A percentile compares a stretch with the other conserved stretches of the same genome.
These are phyloP conservation scores for Melanotaenia trifasciata DNA, from an alignment of 2,797 vertebrate genomes.

Conservation along the genomic window DNA sequence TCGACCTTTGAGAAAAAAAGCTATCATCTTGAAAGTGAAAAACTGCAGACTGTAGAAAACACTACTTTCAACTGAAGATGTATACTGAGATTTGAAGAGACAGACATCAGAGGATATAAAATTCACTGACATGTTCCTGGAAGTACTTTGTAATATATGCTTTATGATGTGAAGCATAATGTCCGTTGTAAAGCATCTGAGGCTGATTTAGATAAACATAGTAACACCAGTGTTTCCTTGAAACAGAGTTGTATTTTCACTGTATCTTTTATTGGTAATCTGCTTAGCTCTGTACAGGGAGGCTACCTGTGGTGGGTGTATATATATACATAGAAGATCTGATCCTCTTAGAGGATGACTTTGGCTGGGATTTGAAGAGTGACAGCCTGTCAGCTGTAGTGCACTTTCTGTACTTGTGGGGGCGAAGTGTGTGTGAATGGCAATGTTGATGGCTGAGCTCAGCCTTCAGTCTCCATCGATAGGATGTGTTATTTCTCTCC, in stretches of 20 bases:
- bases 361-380: conserved; percentile 55
- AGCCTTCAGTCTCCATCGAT: conserved; percentile 8
- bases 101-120: not conserved
- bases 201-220: not conserved
- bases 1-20: too few relatives aligned
- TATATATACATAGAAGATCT: conserved; percentile 69
- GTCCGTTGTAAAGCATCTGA: too few relatives aligned
- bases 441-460: not conserved
- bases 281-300: conserved; percentile 53
- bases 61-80: too few relatives aligned
- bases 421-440: conserved; percentile 8
- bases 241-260: conserved; percentile 3
- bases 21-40: not conserved
- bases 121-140: not conserved
- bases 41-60: not conserved
- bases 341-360: conserved; percentile 73
- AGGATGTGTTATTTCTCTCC: conserved; percentile 14
- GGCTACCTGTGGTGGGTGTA: conserved; percentile 55
- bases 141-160: not conserved
- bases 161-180: not conserved
- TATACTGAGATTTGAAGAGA: not conserved
- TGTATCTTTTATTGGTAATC: conserved; percentile 67
- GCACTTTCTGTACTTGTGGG: conserved; percentile 1
- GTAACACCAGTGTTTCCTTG: not conserved
- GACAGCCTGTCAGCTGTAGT: conserved; percentile 28